These are phyloP conservation scores for Ptychobarbus kaznakovi DNA, from an alignment of 2,797 vertebrate genomes.

Conservation along the genomic window DNA sequence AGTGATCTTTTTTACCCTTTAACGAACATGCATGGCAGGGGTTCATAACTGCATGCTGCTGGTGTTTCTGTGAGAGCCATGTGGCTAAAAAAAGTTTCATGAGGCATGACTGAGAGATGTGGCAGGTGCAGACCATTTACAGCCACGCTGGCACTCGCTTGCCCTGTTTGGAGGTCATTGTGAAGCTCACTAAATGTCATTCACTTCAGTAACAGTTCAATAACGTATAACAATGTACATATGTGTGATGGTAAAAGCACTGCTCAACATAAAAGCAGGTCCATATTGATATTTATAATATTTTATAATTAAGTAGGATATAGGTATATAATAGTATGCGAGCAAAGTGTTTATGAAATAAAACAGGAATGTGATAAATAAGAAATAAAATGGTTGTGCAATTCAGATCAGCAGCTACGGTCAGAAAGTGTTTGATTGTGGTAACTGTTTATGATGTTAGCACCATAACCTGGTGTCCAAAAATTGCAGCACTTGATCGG, in stretches of 20 bases:
- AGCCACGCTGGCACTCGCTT: conserved; percentile 49
- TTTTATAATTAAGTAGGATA: neutral
- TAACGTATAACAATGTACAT: neutral
- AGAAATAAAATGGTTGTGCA: neutral
- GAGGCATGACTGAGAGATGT: conserved; percentile 72
- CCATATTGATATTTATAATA: neutral
- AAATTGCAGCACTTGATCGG: neutral
- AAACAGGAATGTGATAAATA: neutral
- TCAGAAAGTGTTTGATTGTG: neutral
- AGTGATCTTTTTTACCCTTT: neutral
- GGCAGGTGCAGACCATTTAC: conserved; percentile 74
- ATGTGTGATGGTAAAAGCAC: neutral
- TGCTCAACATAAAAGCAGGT: neutral
- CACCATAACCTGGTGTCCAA: neutral
- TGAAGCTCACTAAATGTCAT: conserved; percentile 26
- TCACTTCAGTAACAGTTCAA: conserved; percentile 11
- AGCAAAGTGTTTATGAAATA: neutral
- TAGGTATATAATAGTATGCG: neutral
- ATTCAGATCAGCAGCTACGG: neutral
- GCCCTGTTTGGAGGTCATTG: conserved; percentile 43
- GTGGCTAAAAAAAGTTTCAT: conserved; percentile 71
- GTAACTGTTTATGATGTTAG: neutral
- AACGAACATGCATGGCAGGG: neutral
- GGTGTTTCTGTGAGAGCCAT: conserved; percentile 61
- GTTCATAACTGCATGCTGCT: conserved; percentile 12